Conservation (phyloP, 2,113 vertebrate genomes). For the Cricetomys ansorgei region DNA sequence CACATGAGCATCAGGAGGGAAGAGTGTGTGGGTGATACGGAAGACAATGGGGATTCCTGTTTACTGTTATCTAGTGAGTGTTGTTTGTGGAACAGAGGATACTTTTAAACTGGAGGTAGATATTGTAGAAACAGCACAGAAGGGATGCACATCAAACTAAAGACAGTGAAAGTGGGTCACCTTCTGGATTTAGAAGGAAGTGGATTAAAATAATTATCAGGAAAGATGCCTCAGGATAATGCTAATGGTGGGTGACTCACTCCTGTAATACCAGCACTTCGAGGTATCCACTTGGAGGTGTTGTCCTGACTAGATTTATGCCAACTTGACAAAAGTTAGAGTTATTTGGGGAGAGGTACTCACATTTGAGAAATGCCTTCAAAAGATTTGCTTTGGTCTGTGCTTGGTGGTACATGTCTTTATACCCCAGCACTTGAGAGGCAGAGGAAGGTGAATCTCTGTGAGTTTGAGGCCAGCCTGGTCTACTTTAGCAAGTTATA, state of each 20-base stretch:
- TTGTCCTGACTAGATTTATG: background rate
- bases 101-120: conserved; percentile 4
- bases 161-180: background rate
- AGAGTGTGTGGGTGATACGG: background rate
- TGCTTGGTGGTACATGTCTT: background rate
- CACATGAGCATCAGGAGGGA: background rate
- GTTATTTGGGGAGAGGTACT: background rate
- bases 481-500: background rate
- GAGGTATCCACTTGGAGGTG: background rate
- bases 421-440: background rate
- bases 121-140: background rate
- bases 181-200: conserved; percentile 42
- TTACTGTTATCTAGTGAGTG: background rate
- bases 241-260: background rate
- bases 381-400: background rate
- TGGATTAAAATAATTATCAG: conserved; percentile 44
- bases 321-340: background rate
- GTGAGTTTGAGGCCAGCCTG: background rate
- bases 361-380: background rate
- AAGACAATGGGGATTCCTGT: background rate
- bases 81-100: conserved; percentile 26
- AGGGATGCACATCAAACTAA: background rate
- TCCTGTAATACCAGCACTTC: background rate
- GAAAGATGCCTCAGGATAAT: conserved; percentile 26
- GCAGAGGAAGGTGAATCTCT: background rate